Percentiles rank a stretch among this genome's conserved stretches.
Conservation (phyloP, 2,888 invertebrate species). For the Agrochola macilenta region DNA sequence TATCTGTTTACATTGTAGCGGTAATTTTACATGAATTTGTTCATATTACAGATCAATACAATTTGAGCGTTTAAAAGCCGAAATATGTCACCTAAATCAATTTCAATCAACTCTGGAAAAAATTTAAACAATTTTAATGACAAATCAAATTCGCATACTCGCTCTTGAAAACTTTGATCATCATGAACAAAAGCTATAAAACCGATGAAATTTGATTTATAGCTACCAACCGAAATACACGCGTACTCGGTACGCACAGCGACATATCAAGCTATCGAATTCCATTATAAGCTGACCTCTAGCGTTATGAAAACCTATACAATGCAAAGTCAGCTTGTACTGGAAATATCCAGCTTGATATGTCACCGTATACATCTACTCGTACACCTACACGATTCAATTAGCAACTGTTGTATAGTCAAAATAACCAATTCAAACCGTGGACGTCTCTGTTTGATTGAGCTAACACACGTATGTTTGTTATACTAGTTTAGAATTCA, state of each 20-base stretch:
- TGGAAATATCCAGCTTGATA: background rate
- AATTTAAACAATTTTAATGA: constrained; percentile 15
- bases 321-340: background rate
- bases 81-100: background rate
- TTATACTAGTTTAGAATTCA: constrained; percentile 68
- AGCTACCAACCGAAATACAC: constrained; percentile 48
- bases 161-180: constrained; percentile 35
- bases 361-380: background rate
- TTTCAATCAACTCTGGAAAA: background rate
- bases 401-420: constrained; percentile 69
- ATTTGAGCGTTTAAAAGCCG: background rate
- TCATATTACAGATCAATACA: background rate
- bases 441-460: constrained; percentile 64
- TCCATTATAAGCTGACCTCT: background rate
- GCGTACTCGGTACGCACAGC: constrained; percentile 1
- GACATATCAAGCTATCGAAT: background rate
- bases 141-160: constrained; percentile 29
- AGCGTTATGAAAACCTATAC: background rate
- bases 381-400: constrained; percentile 69
- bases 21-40: background rate
- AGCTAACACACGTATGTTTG: constrained; percentile 59
- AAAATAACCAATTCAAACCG: constrained; percentile 67
- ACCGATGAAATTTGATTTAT: constrained; percentile 72
- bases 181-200: constrained; percentile 67
- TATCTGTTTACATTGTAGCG: background rate